These are phyloP conservation scores for Leptodirus hochenwartii DNA, from an alignment of 2,888 invertebrate species.

Conservation along the genomic window DNA sequence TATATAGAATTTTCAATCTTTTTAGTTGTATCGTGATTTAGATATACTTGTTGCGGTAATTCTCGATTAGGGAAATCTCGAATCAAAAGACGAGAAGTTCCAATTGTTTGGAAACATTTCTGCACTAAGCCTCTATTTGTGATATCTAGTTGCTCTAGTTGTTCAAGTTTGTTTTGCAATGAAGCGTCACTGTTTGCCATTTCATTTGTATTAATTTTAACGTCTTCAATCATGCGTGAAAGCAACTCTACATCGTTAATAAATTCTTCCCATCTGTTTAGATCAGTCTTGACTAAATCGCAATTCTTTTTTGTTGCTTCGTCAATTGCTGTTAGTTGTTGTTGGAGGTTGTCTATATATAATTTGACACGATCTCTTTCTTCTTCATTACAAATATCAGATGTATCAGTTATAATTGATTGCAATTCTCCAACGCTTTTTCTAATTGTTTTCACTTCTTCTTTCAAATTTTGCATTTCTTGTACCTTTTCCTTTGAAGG, in stretches of 20 bases:
- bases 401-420: conserved; percentile 31
- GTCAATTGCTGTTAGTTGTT: conserved; percentile 53
- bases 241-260: conserved; percentile 41
- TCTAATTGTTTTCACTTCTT: conserved; percentile 47
- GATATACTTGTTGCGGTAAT: conserved; percentile 47
- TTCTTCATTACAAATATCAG: conserved; percentile 29
- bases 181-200: conserved; percentile 43
- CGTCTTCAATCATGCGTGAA: conserved; percentile 30
- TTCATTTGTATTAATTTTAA: conserved; percentile 34
- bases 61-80: conserved; percentile 51
- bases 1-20: conserved; percentile 50
- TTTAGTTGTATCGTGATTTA: conserved; percentile 45
- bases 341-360: conserved; percentile 38
- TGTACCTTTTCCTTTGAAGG: conserved; percentile 40
- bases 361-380: conserved; percentile 31
- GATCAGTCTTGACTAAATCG: conserved; percentile 35
- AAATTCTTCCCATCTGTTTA: conserved; percentile 55
- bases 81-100: conserved; percentile 40
- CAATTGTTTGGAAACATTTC: conserved; percentile 40
- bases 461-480: conserved; percentile 40
- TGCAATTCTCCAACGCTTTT: conserved; percentile 46
- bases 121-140: conserved; percentile 43
- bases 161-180: conserved; percentile 45
- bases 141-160: conserved; percentile 50
- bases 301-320: conserved; percentile 43